These are phyloP conservation scores for Phytoseiulus persimilis DNA, from an alignment of 2,888 invertebrate species.

Conservation along the genomic window DNA sequence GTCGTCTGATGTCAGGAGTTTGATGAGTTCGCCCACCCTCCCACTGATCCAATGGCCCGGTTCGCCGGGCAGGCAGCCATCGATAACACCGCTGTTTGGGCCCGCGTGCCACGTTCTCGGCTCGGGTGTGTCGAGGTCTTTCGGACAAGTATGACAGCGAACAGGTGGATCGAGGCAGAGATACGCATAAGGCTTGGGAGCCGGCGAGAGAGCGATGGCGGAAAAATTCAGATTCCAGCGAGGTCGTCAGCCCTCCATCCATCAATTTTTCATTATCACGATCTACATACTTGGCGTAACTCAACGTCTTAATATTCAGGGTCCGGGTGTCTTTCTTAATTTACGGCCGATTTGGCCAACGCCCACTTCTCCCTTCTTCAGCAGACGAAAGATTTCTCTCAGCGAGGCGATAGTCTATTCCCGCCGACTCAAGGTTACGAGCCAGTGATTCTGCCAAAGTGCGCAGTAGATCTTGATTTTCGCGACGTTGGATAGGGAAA, in stretches of 20 bases:
- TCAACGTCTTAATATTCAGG: not conserved
- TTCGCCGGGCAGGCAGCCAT: not conserved
- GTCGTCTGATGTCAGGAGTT: not conserved
- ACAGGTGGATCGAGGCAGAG: not conserved
- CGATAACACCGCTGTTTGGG: not conserved
- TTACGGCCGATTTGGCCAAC: not conserved
- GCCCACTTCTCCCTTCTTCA: not conserved
- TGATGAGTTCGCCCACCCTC: not conserved
- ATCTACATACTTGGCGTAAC: not conserved
- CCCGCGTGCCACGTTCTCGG: not conserved
- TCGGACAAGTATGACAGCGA: not conserved
- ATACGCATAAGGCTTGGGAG: not conserved
- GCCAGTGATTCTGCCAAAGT: not conserved
- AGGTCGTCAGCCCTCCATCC: not conserved
- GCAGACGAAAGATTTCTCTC: not conserved
- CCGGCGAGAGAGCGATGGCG: not conserved
- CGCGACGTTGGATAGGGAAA: not conserved
- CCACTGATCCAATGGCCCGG: no score
- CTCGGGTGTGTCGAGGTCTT: not conserved
- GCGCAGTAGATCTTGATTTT: not conserved
- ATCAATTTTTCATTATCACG: not conserved
- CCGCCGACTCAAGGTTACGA: not conserved
- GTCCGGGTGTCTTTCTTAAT: not conserved
- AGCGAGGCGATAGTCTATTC: not conserved
- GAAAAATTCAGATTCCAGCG: not conserved